phyloP scores from a whole-genome alignment of 2,888 invertebrate genomes.

The Schrankia costaestrigalis region DNA sequence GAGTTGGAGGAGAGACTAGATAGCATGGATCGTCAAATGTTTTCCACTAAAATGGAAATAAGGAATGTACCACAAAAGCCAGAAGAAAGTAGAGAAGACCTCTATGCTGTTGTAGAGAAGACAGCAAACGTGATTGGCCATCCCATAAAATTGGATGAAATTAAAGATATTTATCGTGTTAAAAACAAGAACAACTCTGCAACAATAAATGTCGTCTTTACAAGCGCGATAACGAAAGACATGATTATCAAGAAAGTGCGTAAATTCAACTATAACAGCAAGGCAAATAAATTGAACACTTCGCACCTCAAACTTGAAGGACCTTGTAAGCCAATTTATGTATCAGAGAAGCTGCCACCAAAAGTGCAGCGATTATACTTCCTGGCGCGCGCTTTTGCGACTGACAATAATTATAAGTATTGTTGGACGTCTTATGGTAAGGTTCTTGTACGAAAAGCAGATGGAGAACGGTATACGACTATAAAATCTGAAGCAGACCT shows the following conservation, averaged over 20 bases:
- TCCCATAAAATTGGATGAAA: not conserved
- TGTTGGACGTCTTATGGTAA: too few species aligned
- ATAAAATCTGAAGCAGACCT: too few species aligned
- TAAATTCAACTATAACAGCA: not conserved
- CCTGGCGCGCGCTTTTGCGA: not conserved
- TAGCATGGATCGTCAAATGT: not conserved
- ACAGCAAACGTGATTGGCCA: not conserved
- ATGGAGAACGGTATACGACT: too few species aligned
- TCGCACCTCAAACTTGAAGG: not conserved
- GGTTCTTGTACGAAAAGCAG: too few species aligned
- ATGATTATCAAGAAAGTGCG: not conserved
- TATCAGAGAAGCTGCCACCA: not conserved
- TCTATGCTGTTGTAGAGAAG: not conserved
- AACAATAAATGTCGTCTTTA: slow-evolving; percentile 1
- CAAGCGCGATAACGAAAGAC: slow-evolving; percentile 2
- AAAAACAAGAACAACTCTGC: not conserved
- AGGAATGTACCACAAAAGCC: not conserved
- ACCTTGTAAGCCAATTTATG: too few species aligned
- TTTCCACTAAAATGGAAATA: slow-evolving; percentile 1
- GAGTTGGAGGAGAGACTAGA: slow-evolving; percentile 1
- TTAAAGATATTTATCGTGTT: not conserved
- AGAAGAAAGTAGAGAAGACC: not conserved
- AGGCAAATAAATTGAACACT: not conserved
- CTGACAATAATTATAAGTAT: not conserved
- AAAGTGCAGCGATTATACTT: not conserved